phyloP scores from a whole-genome alignment of 1,140 invertebrate genomes.

The Cepaea nemoralis region DNA sequence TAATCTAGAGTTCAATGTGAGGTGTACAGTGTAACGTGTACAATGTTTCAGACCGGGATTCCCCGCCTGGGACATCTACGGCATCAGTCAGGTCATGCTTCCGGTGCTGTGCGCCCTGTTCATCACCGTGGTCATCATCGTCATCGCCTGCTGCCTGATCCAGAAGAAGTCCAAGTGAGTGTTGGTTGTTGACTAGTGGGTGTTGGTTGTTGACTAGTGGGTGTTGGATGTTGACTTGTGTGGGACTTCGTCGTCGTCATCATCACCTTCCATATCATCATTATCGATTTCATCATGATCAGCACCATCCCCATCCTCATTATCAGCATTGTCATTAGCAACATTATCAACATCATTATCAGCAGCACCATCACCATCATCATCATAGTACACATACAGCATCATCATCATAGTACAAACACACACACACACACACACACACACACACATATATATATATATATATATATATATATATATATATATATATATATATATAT shows the following conservation, averaged over 20 bases:
- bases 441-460: not conserved
- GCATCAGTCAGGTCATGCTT: conserved; percentile 17
- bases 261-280: not conserved
- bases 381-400: not conserved
- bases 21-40: too few species aligned
- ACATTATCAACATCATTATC: not conserved
- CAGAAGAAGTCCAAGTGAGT: conserved; percentile 29
- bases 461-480: conserved; percentile 15
- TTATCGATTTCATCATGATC: not conserved
- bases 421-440: not conserved
- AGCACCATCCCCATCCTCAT: not conserved
- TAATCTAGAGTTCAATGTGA: too few species aligned
- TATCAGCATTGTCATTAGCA: not conserved
- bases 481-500: conserved; percentile 15
- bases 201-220: not conserved
- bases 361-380: not conserved
- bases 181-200: not conserved
- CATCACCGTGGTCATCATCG: conserved; percentile 21
- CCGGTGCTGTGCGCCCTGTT: conserved; percentile 27
- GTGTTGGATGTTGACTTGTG: not conserved
- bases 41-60: not conserved
- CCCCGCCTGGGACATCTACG: not conserved
- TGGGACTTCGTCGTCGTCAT: not conserved
- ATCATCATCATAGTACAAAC: too few species aligned
- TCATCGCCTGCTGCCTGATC: conserved; percentile 35